Percentiles rank a stretch among this genome's conserved stretches.
These are phyloP conservation scores for Macroglossus sobrinus DNA, from an alignment of 2,113 vertebrate species.

Conservation along the genomic window DNA sequence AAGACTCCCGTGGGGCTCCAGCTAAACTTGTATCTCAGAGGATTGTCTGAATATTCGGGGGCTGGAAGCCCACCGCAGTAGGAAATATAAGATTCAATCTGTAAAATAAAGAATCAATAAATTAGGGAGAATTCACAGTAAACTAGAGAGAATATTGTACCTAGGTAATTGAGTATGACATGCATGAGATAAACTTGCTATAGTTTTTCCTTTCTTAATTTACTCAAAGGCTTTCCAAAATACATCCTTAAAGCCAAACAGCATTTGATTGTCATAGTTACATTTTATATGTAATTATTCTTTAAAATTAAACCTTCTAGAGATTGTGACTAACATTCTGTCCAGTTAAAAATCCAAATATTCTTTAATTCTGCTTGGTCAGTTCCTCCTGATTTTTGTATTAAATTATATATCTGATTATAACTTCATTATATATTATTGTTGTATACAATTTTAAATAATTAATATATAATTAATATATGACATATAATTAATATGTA, in stretches of 20 bases:
- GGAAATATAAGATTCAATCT: conserved; percentile 94
- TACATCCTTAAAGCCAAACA: background rate
- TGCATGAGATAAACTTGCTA: background rate
- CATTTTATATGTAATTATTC: background rate
- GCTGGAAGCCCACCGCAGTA: conserved; percentile 96
- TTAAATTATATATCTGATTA: background rate
- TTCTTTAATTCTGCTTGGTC: background rate
- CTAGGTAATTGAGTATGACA: background rate
- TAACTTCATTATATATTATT: background rate
- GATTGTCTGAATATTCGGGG: conserved; percentile 95
- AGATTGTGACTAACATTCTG: background rate
- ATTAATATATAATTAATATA: background rate
- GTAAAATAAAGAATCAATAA: conserved; percentile 43
- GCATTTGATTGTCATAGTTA: background rate
- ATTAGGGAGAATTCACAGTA: background rate
- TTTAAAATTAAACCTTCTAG: background rate
- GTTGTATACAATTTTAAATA: background rate
- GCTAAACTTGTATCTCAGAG: conserved; percentile 98
- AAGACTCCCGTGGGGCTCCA: conserved; percentile 96
- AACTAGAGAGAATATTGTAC: background rate
- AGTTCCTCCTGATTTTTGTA: background rate
- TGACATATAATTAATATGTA: background rate
- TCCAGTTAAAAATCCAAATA: background rate
- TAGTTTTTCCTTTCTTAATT: background rate
- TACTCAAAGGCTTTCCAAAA: background rate